Evolutionary conservation across 2,797 vertebrate species (phyloP).

Genomic region (Alcedo quadribrachys): DNA sequence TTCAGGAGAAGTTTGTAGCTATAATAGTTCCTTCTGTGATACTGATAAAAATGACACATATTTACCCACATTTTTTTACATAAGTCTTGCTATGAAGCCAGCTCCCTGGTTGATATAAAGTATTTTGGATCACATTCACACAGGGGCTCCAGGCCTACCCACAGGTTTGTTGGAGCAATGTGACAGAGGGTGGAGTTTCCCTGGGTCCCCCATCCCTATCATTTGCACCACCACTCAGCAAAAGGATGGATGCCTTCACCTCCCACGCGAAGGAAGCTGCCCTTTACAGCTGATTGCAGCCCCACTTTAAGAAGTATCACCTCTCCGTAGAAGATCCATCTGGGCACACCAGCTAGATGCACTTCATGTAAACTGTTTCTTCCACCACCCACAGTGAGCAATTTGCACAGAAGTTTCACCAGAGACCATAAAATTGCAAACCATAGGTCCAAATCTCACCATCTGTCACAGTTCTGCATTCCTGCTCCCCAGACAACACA

Average conservation of each 20-base stretch:
- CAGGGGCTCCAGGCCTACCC: background rate
- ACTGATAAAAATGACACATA: background rate
- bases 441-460: constrained; percentile 44
- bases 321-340: background rate
- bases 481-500: constrained; percentile 45
- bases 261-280: background rate
- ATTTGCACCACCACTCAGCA: rapidly evolving
- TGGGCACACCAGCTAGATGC: background rate
- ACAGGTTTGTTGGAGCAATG: background rate
- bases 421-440: constrained; percentile 57
- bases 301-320: background rate
- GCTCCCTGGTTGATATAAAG: background rate
- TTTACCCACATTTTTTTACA: background rate
- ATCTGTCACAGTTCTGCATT: constrained; percentile 46
- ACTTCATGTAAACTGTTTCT: constrained; percentile 39
- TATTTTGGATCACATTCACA: background rate
- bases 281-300: constrained; percentile 2
- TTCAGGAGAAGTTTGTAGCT: background rate
- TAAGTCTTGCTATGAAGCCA: background rate
- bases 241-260: background rate
- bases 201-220: rapidly evolving
- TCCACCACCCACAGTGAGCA: constrained; percentile 17
- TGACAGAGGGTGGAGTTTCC: background rate
- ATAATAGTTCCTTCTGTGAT: background rate
- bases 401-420: background rate